Evolutionary conservation across 2,888 invertebrate species (phyloP).

Genomic region (Phlogophora meticulosa): DNA sequence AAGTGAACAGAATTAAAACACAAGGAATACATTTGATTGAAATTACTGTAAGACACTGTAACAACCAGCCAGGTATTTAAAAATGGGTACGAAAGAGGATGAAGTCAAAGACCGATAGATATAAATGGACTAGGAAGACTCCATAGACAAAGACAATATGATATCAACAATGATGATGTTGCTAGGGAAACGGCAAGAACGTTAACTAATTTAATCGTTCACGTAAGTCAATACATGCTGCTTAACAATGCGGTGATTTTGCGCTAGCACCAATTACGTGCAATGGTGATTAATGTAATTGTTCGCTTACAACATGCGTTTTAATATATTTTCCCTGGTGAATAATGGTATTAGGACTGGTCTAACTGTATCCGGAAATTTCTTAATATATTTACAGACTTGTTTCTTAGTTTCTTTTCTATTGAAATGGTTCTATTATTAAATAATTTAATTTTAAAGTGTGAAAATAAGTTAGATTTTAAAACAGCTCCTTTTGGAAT

Average conservation of each 20-base stretch:
- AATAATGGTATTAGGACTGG: slow-evolving; percentile 40
- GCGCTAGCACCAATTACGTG: slow-evolving; percentile 74
- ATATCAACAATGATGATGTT: background rate
- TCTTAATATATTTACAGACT: slow-evolving; percentile 7
- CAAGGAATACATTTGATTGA: too few species aligned
- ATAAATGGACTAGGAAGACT: background rate
- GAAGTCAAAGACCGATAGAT: background rate
- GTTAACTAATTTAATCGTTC: slow-evolving; percentile 57
- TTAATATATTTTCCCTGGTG: slow-evolving; percentile 53
- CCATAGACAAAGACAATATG: background rate
- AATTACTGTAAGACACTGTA: too few species aligned
- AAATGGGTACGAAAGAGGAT: background rate
- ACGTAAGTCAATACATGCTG: slow-evolving; percentile 68
- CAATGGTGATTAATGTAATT: slow-evolving; percentile 72
- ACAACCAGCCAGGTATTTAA: too few species aligned
- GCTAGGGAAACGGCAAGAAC: slow-evolving; percentile 14
- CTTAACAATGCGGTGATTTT: slow-evolving; percentile 71
- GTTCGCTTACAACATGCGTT: slow-evolving; percentile 65
- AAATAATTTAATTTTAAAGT: background rate
- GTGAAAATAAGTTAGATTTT: background rate
- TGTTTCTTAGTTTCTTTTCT: too few species aligned
- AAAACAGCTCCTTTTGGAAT: background rate
- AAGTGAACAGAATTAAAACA: too few species aligned
- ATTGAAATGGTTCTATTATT: background rate
- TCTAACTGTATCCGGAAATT: slow-evolving; percentile 32